Conservation (phyloP, 2,113 vertebrate species). For the Mirza zaza region DNA sequence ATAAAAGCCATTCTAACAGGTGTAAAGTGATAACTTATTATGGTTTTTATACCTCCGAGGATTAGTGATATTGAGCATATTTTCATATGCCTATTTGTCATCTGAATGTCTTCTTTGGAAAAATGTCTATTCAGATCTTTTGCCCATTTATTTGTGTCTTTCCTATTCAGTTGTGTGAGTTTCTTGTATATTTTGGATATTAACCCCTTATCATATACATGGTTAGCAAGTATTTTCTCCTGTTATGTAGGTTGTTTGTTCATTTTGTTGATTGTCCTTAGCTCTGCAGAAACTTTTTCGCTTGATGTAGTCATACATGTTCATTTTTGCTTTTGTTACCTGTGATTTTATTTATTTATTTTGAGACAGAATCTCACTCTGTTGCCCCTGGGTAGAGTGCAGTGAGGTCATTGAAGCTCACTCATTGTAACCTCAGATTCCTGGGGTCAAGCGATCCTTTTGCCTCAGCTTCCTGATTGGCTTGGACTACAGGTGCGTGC, state of each 20-base stretch:
- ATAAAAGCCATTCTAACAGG: neutral
- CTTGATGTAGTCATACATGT: neutral
- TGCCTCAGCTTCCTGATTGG: no score
- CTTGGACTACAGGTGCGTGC: no score
- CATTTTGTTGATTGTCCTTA: neutral
- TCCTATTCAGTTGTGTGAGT: neutral
- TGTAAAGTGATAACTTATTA: neutral
- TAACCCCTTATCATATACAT: neutral
- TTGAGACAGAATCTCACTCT: no score
- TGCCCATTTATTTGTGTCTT: neutral
- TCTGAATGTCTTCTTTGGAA: neutral
- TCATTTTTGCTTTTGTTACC: neutral
- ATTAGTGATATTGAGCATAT: neutral
- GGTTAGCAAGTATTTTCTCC: neutral
- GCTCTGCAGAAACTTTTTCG: neutral
- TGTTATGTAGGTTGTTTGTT: neutral
- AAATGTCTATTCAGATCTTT: neutral
- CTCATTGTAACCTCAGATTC: no score
- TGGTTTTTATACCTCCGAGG: neutral
- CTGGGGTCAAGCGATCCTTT: no score
- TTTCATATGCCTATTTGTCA: neutral
- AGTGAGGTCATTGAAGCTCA: no score
- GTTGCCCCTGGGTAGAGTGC: no score
- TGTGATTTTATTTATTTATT: neutral
- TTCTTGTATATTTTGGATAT: neutral